Percentiles rank a stretch among this genome's conserved stretches.
Evolutionary conservation across 2,888 invertebrate species (phyloP).

Genomic region (Matsumyia berberina): DNA sequence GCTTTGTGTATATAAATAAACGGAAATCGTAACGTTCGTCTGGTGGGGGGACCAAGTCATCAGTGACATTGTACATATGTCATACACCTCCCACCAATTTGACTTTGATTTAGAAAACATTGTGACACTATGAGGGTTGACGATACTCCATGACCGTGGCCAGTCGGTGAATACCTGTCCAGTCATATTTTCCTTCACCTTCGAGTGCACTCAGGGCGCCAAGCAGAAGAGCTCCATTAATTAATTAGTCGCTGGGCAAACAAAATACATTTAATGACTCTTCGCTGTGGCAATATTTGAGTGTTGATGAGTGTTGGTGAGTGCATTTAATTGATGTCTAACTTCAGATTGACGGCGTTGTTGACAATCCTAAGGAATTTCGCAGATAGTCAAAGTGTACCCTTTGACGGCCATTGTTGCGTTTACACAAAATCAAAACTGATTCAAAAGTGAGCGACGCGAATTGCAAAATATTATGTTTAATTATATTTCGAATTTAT

Average conservation of each 20-base stretch:
- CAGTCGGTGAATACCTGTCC: constrained; percentile 49
- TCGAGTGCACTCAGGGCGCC: constrained; percentile 1
- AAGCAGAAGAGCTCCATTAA: constrained; percentile 30
- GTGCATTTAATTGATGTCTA: constrained; percentile 44
- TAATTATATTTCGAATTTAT: constrained; percentile 39
- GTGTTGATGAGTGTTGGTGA: constrained; percentile 1
- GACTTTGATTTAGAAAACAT: constrained; percentile 61
- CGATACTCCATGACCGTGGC: constrained; percentile 49
- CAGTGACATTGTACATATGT: constrained; percentile 46
- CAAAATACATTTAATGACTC: constrained; percentile 32
- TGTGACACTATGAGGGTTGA: constrained; percentile 44
- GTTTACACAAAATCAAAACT: constrained; percentile 29
- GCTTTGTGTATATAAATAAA: constrained; percentile 45
- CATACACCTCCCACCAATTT: constrained; percentile 43
- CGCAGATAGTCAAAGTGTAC: not conserved
- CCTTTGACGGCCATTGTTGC: not conserved
- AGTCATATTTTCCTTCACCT: constrained; percentile 15
- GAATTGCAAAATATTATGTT: constrained; percentile 47
- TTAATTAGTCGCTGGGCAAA: constrained; percentile 29
- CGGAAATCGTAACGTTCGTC: constrained; percentile 45
- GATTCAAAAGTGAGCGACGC: constrained; percentile 35
- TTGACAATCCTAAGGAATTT: constrained; percentile 21
- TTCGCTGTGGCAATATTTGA: constrained; percentile 43
- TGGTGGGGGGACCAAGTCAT: constrained; percentile 9
- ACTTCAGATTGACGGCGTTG: constrained; percentile 12